Evolutionary conservation across 2,888 invertebrate genomes (phyloP).

Genomic region (Temnothorax rugatulus): DNA sequence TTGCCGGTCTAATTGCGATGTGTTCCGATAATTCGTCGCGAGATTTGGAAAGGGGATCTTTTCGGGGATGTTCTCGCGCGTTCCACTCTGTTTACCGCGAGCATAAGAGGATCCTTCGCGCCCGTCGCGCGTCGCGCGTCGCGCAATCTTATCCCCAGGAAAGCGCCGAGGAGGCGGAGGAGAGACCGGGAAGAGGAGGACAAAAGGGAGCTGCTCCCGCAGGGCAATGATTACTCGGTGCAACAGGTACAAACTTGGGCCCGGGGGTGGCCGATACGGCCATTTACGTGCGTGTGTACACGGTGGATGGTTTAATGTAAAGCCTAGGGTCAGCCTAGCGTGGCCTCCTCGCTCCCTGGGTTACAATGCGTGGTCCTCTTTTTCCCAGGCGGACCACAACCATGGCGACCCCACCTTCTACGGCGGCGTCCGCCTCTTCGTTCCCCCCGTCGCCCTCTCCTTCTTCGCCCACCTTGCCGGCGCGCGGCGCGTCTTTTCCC

Average conservation of each 20-base stretch:
- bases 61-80: slow-evolving; percentile 59
- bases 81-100: slow-evolving; percentile 75
- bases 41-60: slow-evolving; percentile 14
- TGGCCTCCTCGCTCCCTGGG: slow-evolving; percentile 82
- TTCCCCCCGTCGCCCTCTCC: slow-evolving; percentile 30
- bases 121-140: slow-evolving; percentile 74
- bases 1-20: slow-evolving; percentile 16
- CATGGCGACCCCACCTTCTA: slow-evolving; percentile 84
- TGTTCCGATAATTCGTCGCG: neutral
- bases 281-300: slow-evolving; percentile 78
- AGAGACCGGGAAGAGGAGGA: slow-evolving; percentile 55
- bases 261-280: slow-evolving; percentile 69
- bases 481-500: slow-evolving; percentile 68
- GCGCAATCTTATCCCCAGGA: slow-evolving; percentile 70
- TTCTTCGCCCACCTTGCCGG: slow-evolving; percentile 43
- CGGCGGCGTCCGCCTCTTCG: slow-evolving; percentile 60
- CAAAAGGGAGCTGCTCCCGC: slow-evolving; percentile 56
- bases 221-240: slow-evolving; percentile 79
- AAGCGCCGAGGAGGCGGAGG: slow-evolving; percentile 12
- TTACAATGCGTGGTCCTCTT: slow-evolving; percentile 83
- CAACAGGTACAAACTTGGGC: slow-evolving; percentile 76
- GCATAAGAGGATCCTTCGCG: slow-evolving; percentile 54
- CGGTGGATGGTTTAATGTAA: slow-evolving; percentile 80
- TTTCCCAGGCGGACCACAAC: slow-evolving; percentile 86
- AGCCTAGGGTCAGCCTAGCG: slow-evolving; percentile 85